Evolutionary conservation across 2,797 vertebrate species (phyloP).

Genomic region (Chloroceryle amazona): DNA sequence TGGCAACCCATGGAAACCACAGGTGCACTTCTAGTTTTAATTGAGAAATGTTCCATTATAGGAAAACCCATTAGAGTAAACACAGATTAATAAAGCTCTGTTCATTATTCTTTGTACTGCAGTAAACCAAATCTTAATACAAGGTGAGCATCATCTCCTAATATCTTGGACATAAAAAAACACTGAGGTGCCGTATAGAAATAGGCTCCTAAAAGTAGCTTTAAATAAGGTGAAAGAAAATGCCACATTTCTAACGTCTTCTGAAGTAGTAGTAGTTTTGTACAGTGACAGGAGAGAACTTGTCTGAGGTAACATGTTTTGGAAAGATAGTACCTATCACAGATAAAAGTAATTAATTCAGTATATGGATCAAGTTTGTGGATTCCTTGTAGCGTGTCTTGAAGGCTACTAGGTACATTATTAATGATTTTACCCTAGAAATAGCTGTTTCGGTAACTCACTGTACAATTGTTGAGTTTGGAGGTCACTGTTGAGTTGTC

Average conservation of each 20-base stretch:
- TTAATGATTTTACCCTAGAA: background rate
- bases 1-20: background rate
- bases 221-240: background rate
- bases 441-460: background rate
- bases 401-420: background rate
- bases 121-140: constrained; percentile 5
- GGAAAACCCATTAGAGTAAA: constrained; percentile 21
- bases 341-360: background rate
- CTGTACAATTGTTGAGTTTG: background rate
- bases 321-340: background rate
- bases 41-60: constrained; percentile 3
- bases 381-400: background rate
- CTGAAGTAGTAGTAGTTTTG: background rate
- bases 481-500: background rate
- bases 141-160: background rate
- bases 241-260: background rate
- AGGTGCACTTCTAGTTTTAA: constrained; percentile 39
- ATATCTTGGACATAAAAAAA: background rate
- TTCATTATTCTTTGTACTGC: constrained; percentile 10
- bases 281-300: background rate
- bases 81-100: background rate
- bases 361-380: background rate
- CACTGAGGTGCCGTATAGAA: background rate
- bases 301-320: background rate
- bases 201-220: background rate